phyloP scores from a whole-genome alignment of 1,140 invertebrate genomes.

The Atopsyche davidsoni region DNA sequence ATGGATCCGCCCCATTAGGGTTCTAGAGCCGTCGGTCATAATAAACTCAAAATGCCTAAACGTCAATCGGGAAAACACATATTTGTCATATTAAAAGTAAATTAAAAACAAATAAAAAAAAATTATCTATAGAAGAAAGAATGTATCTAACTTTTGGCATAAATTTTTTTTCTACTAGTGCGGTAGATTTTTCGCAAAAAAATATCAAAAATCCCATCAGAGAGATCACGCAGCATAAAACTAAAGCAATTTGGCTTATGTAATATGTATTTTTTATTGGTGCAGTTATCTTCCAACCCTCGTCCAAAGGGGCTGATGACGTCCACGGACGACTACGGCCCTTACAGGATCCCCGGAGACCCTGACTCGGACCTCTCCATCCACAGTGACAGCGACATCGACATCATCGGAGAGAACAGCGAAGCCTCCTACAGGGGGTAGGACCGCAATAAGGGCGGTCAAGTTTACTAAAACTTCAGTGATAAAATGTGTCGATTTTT shows the following conservation, averaged over 20 bases:
- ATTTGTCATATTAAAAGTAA: too few species aligned
- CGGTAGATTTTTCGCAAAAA: background rate
- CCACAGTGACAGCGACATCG: conserved; percentile 47
- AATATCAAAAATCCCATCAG: background rate
- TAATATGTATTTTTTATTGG: background rate
- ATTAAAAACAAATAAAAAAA: background rate
- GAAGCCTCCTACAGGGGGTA: conserved; percentile 23
- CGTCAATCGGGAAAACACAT: background rate
- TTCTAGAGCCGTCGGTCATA: background rate
- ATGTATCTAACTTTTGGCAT: background rate
- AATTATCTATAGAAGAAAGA: background rate
- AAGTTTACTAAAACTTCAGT: too few species aligned
- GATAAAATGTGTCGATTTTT: too few species aligned
- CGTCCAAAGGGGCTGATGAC: conserved; percentile 8
- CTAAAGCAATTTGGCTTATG: too few species aligned
- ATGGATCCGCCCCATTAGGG: background rate
- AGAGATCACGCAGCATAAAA: background rate
- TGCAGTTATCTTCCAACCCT: conserved; percentile 17
- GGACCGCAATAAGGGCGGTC: too few species aligned
- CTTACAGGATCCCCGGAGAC: conserved; percentile 12
- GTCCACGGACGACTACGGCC: background rate
- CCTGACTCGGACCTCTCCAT: conserved; percentile 32
- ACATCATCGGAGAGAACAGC: conserved; percentile 43
- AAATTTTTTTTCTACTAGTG: background rate
- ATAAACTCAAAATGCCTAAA: background rate